These are phyloP conservation scores for Steinernema carpocapsae DNA, from an alignment of 2,888 invertebrate genomes.

Conservation along the genomic window DNA sequence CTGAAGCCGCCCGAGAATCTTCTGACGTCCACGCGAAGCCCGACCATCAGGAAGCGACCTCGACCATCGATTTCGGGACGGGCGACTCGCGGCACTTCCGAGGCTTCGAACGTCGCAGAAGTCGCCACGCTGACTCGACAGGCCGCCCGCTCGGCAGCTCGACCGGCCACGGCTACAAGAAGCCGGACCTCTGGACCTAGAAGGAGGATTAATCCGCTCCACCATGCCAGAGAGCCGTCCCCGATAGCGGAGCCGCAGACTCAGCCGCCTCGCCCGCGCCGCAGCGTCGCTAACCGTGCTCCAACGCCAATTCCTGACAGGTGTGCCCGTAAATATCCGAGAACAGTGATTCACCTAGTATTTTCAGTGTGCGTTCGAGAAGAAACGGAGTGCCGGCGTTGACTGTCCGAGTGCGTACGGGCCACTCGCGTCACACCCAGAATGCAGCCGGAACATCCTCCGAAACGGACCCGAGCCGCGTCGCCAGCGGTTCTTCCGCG, in stretches of 20 bases:
- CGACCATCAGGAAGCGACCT: neutral
- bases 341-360: too few relatives aligned
- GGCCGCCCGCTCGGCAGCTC: neutral
- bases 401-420: slow-evolving; percentile 1
- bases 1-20: slow-evolving; percentile 20
- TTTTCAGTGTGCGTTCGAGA: neutral
- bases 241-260: neutral
- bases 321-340: neutral
- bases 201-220: too few relatives aligned
- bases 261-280: neutral
- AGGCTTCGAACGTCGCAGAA: neutral
- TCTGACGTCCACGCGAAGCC: neutral
- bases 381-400: too few relatives aligned
- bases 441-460: neutral
- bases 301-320: slow-evolving; percentile 14
- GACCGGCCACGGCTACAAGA: too few relatives aligned
- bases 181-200: too few relatives aligned
- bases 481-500: too few relatives aligned
- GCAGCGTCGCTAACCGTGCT: neutral
- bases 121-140: neutral
- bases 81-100: neutral
- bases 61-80: neutral
- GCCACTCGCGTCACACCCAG: neutral
- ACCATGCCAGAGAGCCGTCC: too few relatives aligned
- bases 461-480: neutral